These are phyloP conservation scores for Camptogramma bilineatum DNA, from an alignment of 2,888 invertebrate genomes.

Conservation along the genomic window DNA sequence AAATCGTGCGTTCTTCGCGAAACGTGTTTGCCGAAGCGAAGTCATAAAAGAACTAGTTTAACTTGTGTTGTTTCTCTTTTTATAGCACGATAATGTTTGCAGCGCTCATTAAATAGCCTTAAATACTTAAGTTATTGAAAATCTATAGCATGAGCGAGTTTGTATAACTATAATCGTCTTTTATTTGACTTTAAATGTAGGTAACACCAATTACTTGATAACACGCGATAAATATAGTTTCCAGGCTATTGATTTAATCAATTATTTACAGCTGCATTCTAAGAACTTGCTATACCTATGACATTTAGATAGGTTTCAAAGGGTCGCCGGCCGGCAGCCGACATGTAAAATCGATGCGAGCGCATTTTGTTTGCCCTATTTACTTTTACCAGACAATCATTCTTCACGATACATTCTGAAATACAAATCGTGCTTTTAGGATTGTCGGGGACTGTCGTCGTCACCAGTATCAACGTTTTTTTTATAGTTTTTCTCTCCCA, in stretches of 20 bases:
- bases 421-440: slow-evolving; percentile 52
- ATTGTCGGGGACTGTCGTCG: slow-evolving; percentile 38
- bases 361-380: slow-evolving; percentile 59
- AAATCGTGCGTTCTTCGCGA: slow-evolving; percentile 70
- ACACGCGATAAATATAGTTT: neutral
- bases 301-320: slow-evolving; percentile 50
- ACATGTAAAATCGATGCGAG: slow-evolving; percentile 60
- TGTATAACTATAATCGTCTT: neutral
- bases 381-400: slow-evolving; percentile 51
- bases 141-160: neutral
- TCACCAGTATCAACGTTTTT: slow-evolving; percentile 46
- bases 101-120: slow-evolving; percentile 50
- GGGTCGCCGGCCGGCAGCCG: slow-evolving; percentile 43
- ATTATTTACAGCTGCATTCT: slow-evolving; percentile 42
- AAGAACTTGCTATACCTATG: slow-evolving; percentile 37
- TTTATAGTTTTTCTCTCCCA: slow-evolving; percentile 64
- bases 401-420: slow-evolving; percentile 40
- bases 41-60: slow-evolving; percentile 75
- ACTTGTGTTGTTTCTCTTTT: slow-evolving; percentile 68
- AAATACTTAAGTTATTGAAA: slow-evolving; percentile 20
- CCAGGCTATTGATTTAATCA: neutral
- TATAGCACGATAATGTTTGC: slow-evolving; percentile 44
- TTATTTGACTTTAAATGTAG: neutral
- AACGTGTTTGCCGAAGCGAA: slow-evolving; percentile 72
- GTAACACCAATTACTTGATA: neutral